Evolutionary conservation across 2,113 vertebrate species (phyloP).

Genomic region (Microcebus griseorufus): DNA sequence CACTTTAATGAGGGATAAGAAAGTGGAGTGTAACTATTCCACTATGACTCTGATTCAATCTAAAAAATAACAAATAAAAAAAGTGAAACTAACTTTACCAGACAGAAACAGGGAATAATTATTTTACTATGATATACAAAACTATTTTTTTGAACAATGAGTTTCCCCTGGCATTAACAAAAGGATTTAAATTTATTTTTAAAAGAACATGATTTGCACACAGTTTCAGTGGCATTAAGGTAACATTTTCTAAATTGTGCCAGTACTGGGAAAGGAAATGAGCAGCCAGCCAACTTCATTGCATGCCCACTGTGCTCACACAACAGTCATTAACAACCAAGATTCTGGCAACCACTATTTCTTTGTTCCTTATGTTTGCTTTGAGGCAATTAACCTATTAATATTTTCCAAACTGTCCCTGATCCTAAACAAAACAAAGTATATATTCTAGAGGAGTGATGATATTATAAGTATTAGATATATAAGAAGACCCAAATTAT

Average conservation of each 20-base stretch:
- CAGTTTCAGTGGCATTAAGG: background rate
- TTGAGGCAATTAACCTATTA: background rate
- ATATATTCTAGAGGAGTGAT: background rate
- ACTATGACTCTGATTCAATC: background rate
- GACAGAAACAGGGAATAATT: background rate
- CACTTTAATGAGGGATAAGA: background rate
- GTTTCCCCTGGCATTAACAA: background rate
- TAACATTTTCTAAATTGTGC: background rate
- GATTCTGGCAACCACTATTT: background rate
- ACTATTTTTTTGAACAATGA: conserved; percentile 5
- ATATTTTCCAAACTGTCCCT: conserved; percentile 13
- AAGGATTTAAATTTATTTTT: background rate
- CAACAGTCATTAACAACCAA: background rate
- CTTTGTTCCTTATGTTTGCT: background rate
- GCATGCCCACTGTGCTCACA: background rate
- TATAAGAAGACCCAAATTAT: background rate
- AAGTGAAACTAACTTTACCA: conserved; percentile 14
- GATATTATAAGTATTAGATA: background rate
- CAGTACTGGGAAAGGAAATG: background rate
- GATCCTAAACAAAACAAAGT: conserved; percentile 3
- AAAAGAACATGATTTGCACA: background rate
- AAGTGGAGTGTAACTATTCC: background rate
- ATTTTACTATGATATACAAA: background rate
- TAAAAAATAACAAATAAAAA: background rate
- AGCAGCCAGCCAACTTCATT: background rate